phyloP scores from a whole-genome alignment of 2,888 invertebrate species.

The Dermolepida albohirtum region DNA sequence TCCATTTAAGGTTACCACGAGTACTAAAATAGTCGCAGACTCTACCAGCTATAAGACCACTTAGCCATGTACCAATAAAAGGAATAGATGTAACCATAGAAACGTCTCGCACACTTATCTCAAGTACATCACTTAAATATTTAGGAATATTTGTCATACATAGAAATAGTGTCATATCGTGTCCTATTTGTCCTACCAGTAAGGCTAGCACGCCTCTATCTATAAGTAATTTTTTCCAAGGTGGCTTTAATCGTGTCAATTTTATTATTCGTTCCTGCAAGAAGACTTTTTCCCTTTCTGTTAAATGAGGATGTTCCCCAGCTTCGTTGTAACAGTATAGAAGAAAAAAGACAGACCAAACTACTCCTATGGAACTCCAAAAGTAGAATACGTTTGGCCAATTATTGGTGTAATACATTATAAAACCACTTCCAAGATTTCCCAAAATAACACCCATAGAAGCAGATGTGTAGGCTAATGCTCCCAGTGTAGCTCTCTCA shows the following conservation, averaged over 20 bases:
- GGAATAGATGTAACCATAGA: slow-evolving; percentile 74
- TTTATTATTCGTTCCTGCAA: slow-evolving; percentile 8
- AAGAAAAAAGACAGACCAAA: slow-evolving; percentile 41
- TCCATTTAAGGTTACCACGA: slow-evolving; percentile 14
- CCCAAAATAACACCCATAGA: slow-evolving; percentile 21
- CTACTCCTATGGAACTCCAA: slow-evolving; percentile 6
- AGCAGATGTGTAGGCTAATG: slow-evolving; percentile 16
- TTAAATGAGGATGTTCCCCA: slow-evolving; percentile 63
- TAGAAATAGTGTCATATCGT: slow-evolving; percentile 79
- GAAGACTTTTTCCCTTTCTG: slow-evolving; percentile 22
- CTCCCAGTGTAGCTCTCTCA: slow-evolving; percentile 22
- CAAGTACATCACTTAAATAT: slow-evolving; percentile 76
- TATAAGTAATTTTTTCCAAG: slow-evolving; percentile 29
- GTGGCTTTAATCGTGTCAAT: slow-evolving; percentile 19
- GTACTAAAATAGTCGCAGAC: slow-evolving; percentile 28
- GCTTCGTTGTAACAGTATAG: slow-evolving; percentile 67
- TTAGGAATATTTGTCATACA: slow-evolving; percentile 78
- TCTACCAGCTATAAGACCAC: slow-evolving; percentile 73
- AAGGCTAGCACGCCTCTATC: slow-evolving; percentile 80
- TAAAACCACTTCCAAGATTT: slow-evolving; percentile 11
- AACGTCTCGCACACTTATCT: slow-evolving; percentile 74
- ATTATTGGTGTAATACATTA: slow-evolving; percentile 67
- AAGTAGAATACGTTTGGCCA: slow-evolving; percentile 62
- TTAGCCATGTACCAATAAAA: slow-evolving; percentile 75
- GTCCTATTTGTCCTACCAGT: slow-evolving; percentile 78